A percentile compares a stretch with the other conserved stretches of the same genome.
These are phyloP conservation scores for Pristionchus arcanus DNA, from an alignment of 2,888 invertebrate species.

Conservation along the genomic window DNA sequence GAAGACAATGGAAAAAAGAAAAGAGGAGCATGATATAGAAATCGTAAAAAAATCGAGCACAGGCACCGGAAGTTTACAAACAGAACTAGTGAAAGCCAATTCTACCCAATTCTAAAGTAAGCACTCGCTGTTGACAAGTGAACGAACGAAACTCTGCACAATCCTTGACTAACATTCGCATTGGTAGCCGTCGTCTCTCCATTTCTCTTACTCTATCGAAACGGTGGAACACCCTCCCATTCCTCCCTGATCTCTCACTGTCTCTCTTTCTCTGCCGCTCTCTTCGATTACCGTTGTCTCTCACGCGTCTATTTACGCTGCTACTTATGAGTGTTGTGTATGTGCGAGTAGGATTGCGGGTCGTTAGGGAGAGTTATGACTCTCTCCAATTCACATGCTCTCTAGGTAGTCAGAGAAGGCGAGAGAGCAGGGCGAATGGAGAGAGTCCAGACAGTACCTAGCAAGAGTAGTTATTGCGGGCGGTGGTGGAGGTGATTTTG, in stretches of 20 bases:
- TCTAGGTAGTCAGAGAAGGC: not conserved
- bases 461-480: no score
- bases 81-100: not conserved
- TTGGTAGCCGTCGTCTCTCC: not conserved
- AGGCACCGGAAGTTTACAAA: not conserved
- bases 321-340: constrained; percentile 32
- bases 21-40: no score
- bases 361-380: not conserved
- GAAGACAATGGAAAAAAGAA: no score
- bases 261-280: not conserved
- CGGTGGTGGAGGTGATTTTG: not conserved
- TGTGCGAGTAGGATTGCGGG: not conserved
- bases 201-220: not conserved
- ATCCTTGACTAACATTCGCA: not conserved
- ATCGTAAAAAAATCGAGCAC: not conserved
- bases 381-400: not conserved
- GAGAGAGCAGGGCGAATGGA: not conserved
- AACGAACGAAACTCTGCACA: not conserved
- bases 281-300: not conserved
- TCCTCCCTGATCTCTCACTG: not conserved
- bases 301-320: constrained; percentile 21
- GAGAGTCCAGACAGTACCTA: not conserved
- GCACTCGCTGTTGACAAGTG: not conserved
- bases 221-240: not conserved
- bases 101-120: not conserved